A percentile compares a stretch with the other conserved stretches of the same genome.
Evolutionary conservation across 1,140 invertebrate species (phyloP).

Genomic region (Euschistus heros): DNA sequence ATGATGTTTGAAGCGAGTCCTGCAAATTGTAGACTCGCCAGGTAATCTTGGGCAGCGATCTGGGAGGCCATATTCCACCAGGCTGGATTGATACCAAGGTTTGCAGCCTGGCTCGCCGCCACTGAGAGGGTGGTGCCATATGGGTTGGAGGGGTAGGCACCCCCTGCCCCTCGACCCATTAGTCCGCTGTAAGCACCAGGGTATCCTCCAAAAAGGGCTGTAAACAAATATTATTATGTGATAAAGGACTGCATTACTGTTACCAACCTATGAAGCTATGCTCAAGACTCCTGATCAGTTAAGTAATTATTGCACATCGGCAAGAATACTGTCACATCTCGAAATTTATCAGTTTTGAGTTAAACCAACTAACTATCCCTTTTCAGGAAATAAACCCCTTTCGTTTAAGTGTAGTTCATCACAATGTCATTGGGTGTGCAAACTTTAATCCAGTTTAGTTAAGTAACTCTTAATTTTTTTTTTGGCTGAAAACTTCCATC

Average conservation of each 20-base stretch:
- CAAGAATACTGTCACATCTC: too few species aligned
- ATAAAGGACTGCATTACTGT: not conserved
- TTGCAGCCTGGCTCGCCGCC: constrained; percentile 68
- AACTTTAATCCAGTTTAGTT: too few species aligned
- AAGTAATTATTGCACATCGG: too few species aligned
- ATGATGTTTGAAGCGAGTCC: constrained; percentile 35
- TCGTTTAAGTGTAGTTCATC: too few species aligned
- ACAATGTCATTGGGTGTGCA: too few species aligned
- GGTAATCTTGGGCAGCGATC: constrained; percentile 71
- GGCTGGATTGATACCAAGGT: constrained; percentile 46
- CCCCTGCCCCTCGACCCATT: constrained; percentile 19
- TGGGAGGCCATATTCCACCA: constrained; percentile 82
- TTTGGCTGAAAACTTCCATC: too few species aligned
- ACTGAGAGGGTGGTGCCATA: constrained; percentile 50
- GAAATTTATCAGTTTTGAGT: too few species aligned
- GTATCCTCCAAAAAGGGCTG: constrained; percentile 25
- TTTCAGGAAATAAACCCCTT: too few species aligned
- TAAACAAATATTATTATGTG: constrained; percentile 2
- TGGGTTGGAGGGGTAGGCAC: constrained; percentile 18
- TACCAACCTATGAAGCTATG: not conserved
- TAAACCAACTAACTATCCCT: too few species aligned
- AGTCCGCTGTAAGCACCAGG: constrained; percentile 22
- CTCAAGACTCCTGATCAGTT: too few species aligned
- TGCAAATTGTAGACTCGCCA: constrained; percentile 64
- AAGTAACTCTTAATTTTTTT: too few species aligned